phyloP scores from a whole-genome alignment of 2,888 invertebrate genomes.

The Fragum sueziense region DNA sequence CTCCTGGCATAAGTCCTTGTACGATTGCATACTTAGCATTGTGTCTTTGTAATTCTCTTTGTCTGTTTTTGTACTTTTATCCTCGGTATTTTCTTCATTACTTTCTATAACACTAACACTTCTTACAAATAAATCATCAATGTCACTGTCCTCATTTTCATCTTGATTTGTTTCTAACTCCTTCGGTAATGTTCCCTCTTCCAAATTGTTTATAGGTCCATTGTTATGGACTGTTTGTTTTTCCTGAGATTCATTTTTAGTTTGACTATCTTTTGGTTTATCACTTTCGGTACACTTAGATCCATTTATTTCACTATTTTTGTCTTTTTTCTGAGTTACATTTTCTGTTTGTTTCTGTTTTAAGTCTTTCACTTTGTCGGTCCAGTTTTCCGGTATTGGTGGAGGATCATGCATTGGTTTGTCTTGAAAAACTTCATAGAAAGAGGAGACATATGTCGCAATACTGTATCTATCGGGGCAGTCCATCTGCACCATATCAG shows the following conservation, averaged over 20 bases:
- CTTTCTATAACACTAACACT: constrained; percentile 28
- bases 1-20: constrained; percentile 31
- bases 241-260: background rate
- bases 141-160: constrained; percentile 36
- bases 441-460: constrained; percentile 53
- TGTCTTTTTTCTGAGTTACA: background rate
- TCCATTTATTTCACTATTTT: background rate
- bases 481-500: constrained; percentile 53
- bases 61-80: no score
- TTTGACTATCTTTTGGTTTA: background rate
- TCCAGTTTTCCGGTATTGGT: constrained; percentile 29
- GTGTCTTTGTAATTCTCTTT: background rate
- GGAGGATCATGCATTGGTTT: constrained; percentile 49
- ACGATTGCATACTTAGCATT: background rate
- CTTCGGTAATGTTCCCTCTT: no score
- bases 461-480: constrained; percentile 54
- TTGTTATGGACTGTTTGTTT: background rate
- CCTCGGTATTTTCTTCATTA: no score
- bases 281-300: background rate
- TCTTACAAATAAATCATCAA: constrained; percentile 40
- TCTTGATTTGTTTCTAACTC: background rate
- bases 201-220: background rate
- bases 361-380: background rate
- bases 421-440: constrained; percentile 57
- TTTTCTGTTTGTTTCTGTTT: background rate